Conservation (phyloP, 2,797 vertebrate genomes). For the Cephalopachus bancanus region DNA sequence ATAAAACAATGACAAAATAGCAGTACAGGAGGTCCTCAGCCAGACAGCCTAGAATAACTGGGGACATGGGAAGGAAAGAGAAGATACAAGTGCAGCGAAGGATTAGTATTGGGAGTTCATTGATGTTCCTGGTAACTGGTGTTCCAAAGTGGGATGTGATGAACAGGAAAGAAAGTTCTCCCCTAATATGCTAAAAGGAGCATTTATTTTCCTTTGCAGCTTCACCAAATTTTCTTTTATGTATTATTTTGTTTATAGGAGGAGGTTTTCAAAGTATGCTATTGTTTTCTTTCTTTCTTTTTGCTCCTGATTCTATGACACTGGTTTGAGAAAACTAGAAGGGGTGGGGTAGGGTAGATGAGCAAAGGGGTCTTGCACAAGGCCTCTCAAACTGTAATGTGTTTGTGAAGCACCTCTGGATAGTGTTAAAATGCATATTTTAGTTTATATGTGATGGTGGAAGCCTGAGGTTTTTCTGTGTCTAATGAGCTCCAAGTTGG, state of each 20-base stretch:
- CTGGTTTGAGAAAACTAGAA: neutral
- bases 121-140: neutral
- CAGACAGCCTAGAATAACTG: neutral
- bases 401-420: neutral
- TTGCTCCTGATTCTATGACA: neutral
- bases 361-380: neutral
- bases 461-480: neutral
- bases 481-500: neutral
- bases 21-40: neutral
- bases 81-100: neutral
- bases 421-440: neutral
- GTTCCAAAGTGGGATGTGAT: neutral
- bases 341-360: neutral
- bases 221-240: neutral
- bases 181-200: neutral
- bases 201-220: neutral
- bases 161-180: neutral
- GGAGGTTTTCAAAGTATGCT: neutral
- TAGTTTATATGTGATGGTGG: neutral
- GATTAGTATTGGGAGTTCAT: neutral
- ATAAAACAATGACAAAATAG: neutral
- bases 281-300: neutral
- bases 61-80: neutral
- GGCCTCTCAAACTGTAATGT: neutral
- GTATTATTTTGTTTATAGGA: neutral